A percentile compares a stretch with the other conserved stretches of the same genome.
Evolutionary conservation across 2,888 invertebrate species (phyloP).

Genomic region (Sacculina carcini): DNA sequence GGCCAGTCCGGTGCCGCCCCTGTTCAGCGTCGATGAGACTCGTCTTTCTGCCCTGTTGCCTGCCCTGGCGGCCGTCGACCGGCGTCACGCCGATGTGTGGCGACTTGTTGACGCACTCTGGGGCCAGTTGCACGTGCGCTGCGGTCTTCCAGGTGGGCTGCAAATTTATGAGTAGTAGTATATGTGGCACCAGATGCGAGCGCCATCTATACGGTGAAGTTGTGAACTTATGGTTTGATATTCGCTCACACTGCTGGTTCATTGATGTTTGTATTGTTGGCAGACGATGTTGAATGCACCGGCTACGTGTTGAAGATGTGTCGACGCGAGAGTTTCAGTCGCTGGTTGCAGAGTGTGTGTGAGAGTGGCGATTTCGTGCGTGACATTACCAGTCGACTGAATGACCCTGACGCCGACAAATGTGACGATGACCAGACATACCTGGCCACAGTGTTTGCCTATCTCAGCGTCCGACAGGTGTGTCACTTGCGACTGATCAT

Average conservation of each 20-base stretch:
- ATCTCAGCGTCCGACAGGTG: conserved; percentile 23
- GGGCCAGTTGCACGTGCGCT: conserved; percentile 32
- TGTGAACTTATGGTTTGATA: not conserved
- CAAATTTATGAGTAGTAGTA: too few relatives aligned
- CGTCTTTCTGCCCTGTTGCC: not conserved
- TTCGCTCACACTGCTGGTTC: not conserved
- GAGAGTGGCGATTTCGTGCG: conserved; percentile 16
- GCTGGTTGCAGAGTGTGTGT: conserved; percentile 32
- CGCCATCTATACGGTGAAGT: too few relatives aligned
- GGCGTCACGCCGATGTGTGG: not conserved
- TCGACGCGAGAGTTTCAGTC: conserved; percentile 32
- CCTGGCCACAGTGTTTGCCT: conserved; percentile 19
- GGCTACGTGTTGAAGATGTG: conserved; percentile 27
- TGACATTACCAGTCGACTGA: conserved; percentile 17
- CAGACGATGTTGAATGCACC: conserved; percentile 2
- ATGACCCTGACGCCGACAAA: conserved; percentile 22
- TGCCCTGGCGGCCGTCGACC: not conserved
- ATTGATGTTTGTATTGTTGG: not conserved
- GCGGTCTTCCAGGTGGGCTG: conserved; percentile 30
- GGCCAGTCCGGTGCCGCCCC: conserved; percentile 8
- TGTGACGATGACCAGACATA: conserved; percentile 19
- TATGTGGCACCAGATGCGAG: too few relatives aligned
- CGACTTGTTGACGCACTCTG: conserved; percentile 49
- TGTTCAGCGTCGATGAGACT: too few relatives aligned
- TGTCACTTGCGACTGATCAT: conserved; percentile 20